These are phyloP conservation scores for Falco biarmicus DNA, from an alignment of 2,797 vertebrate species.

Conservation along the genomic window DNA sequence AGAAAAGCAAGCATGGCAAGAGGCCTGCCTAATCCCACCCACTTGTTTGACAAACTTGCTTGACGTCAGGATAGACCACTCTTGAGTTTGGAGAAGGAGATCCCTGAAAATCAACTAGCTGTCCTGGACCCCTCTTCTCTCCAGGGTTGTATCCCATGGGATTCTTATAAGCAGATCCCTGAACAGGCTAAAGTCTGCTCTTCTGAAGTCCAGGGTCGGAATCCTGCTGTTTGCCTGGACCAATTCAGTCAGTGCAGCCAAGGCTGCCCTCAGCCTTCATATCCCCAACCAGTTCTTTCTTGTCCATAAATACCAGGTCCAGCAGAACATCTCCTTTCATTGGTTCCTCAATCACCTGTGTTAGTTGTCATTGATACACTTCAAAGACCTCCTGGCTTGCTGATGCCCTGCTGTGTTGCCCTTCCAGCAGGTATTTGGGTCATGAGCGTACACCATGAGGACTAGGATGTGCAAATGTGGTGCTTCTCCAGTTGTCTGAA, in stretches of 20 bases:
- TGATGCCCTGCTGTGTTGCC: background rate
- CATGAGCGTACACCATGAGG: background rate
- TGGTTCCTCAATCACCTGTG: background rate
- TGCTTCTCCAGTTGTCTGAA: background rate
- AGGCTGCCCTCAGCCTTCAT: background rate
- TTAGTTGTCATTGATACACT: background rate
- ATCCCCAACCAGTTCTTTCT: background rate
- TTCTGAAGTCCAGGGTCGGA: background rate
- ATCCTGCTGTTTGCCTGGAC: background rate
- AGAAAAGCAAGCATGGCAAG: background rate
- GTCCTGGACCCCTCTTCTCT: background rate
- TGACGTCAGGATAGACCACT: background rate
- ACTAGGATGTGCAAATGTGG: background rate
- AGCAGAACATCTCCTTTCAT: background rate
- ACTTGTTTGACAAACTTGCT: background rate
- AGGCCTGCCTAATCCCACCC: background rate
- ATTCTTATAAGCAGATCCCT: background rate
- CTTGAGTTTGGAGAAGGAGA: background rate
- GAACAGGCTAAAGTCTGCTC: background rate
- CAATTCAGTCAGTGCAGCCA: background rate
- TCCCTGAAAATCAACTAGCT: background rate
- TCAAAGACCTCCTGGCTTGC: background rate
- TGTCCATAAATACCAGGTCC: background rate
- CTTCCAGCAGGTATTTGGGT: background rate
- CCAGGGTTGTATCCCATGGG: background rate